Evolutionary conservation across 2,113 vertebrate species (phyloP).

Genomic region (Scolopax mira): DNA sequence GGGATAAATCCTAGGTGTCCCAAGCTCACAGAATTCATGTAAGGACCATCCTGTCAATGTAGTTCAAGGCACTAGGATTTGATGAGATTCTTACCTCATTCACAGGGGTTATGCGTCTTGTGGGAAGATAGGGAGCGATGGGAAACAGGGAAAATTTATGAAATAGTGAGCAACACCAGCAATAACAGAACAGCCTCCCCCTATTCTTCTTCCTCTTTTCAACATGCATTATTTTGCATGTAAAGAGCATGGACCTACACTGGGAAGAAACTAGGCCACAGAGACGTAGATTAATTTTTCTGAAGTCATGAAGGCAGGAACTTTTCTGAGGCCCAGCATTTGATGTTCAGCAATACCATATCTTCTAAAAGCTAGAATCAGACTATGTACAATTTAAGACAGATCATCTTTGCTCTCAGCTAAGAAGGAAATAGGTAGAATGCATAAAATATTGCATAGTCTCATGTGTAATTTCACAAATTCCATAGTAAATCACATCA

Average conservation of each 20-base stretch:
- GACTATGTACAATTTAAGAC: background rate
- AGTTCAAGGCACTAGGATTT: background rate
- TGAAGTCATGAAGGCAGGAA: background rate
- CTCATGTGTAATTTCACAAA: background rate
- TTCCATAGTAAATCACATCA: background rate
- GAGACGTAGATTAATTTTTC: background rate
- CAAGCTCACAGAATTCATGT: background rate
- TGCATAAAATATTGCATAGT: background rate
- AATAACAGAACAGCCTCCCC: background rate
- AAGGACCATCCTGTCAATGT: background rate
- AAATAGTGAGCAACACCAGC: background rate
- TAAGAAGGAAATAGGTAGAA: background rate
- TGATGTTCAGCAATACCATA: background rate
- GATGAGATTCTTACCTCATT: background rate
- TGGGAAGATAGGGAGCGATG: background rate
- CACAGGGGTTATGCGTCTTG: background rate
- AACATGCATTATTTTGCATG: rapidly evolving
- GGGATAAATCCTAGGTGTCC: background rate
- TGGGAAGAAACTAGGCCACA: background rate
- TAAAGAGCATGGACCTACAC: background rate
- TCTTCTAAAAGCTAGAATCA: background rate
- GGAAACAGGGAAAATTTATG: background rate
- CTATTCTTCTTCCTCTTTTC: background rate
- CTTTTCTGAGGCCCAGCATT: background rate
- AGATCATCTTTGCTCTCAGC: background rate